Base-by-base conservation (phyloP, 2,888 invertebrate species). In the Brachycybe producta region DNA sequence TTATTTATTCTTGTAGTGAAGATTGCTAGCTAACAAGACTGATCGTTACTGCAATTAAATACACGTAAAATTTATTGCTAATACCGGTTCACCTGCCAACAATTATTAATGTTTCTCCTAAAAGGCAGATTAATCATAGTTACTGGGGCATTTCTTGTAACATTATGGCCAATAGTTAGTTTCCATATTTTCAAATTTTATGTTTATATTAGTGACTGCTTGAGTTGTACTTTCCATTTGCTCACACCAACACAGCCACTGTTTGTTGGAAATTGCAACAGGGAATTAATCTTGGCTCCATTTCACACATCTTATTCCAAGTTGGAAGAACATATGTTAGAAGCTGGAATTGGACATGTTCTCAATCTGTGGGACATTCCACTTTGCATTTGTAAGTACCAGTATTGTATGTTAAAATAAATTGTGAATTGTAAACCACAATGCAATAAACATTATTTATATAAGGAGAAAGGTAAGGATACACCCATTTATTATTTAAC, bases 301-400 rank as follows among this genome's bases (percentile, higher is more conserved):
- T 67, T 65, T 58, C 64, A 68, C 58, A 67, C 69, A 2, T 62
- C 57, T 58, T 69, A 69, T 55, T 62, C 65, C 1, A 59, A 59
- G 45, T 61, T 70, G 35, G 65, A 66, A 51, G 63, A 66, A 17
- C 69, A 70, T 51, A 62, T 69, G 65, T 53, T 55, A 3, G 57
- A 56, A 38, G 60, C 59, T 13, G 66, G 67, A 8, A 59, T 69
- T 26, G 60, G 61, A 2, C 50, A 61, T 3, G 55, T 57, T n/a
- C 60, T 61, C 26, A 69, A 69, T 54, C 54, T 62, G 27, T 70
- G 70, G 70, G 65, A 69, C 56, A 61, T 63, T 44, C 69, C 70
- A 2, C 54, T 68, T 13, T 65, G 65, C 57, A 57, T 67, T 21
- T 65, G 64, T 64, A 38, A 52, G 36, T 43, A 15, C n/a, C 19